phyloP scores from a whole-genome alignment of 37 sponge, comb jelly and placozoan species.

The Cladorhizidae sp. region DNA sequence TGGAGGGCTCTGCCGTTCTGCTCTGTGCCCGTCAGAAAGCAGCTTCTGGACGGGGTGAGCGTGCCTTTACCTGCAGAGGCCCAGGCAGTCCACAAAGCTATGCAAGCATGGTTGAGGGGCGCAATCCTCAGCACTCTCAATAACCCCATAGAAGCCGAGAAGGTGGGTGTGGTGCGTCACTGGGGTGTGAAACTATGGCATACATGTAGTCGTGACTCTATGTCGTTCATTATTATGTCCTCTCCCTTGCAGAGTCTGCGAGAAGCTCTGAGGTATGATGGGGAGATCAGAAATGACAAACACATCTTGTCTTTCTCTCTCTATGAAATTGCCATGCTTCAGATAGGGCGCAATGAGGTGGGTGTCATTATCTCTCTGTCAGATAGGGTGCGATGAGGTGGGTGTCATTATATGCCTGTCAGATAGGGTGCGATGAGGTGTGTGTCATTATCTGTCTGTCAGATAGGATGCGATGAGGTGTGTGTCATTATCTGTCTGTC shows the following conservation, averaged over 20 bases:
- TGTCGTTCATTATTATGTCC: background rate
- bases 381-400: background rate
- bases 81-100: slow-evolving; percentile 48
- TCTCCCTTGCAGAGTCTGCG: slow-evolving; percentile 27
- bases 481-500: too few species aligned
- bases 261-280: slow-evolving; percentile 54
- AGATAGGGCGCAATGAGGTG: slow-evolving; percentile 70
- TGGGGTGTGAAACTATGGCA: too few species aligned
- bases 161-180: slow-evolving; percentile 15
- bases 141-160: slow-evolving; percentile 53
- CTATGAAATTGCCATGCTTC: slow-evolving; percentile 77
- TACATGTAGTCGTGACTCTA: slow-evolving; percentile 2
- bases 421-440: too few species aligned
- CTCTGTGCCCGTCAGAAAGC: slow-evolving; percentile 25
- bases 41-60: slow-evolving; percentile 56
- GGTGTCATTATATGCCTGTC: too few species aligned
- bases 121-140: slow-evolving; percentile 41
- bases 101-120: slow-evolving; percentile 63
- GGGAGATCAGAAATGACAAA: slow-evolving; percentile 69
- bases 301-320: slow-evolving; percentile 81
- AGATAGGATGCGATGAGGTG: too few species aligned
- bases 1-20: slow-evolving; percentile 83
- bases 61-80: slow-evolving; percentile 37
- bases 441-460: too few species aligned
- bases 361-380: background rate